phyloP scores from a whole-genome alignment of 2,888 invertebrate genomes.

The Trachelus tabidus region DNA sequence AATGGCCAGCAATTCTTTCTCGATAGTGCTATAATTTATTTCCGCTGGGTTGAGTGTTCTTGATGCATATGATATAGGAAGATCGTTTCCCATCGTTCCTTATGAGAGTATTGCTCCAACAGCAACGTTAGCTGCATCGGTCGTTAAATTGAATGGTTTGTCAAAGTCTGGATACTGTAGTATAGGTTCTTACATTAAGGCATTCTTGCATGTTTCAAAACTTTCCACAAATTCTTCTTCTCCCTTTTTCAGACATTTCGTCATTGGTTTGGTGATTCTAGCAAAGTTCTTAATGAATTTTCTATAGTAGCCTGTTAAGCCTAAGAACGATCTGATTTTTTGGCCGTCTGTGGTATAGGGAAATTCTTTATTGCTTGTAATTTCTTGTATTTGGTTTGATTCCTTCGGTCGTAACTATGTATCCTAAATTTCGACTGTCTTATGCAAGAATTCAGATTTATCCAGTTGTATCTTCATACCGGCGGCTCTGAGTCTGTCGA shows the following conservation, averaged over 20 bases:
- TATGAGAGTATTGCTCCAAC: slow-evolving; percentile 36
- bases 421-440: slow-evolving; percentile 50
- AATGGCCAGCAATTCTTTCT: slow-evolving; percentile 45
- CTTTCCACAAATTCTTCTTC: slow-evolving; percentile 16
- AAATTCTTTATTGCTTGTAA: slow-evolving; percentile 30
- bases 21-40: slow-evolving; percentile 37
- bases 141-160: slow-evolving; percentile 30
- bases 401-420: slow-evolving; percentile 40
- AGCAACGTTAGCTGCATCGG: slow-evolving; percentile 35
- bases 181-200: slow-evolving; percentile 21
- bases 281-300: slow-evolving; percentile 25
- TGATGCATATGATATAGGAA: slow-evolving; percentile 35
- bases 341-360: slow-evolving; percentile 29
- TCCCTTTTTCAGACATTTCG: slow-evolving; percentile 26
- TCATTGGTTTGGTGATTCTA: slow-evolving; percentile 31
- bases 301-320: too few relatives aligned
- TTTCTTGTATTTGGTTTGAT: slow-evolving; percentile 39
- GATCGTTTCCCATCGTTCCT: slow-evolving; percentile 21
- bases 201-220: slow-evolving; percentile 28
- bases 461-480: slow-evolving; percentile 42
- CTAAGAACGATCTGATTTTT: slow-evolving; percentile 29
- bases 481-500: slow-evolving; percentile 32
- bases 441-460: slow-evolving; percentile 41
- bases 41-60: slow-evolving; percentile 33
- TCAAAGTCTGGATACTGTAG: slow-evolving; percentile 33